Evolutionary conservation across 2,797 vertebrate genomes (phyloP).

Genomic region (Emys orbicularis): DNA sequence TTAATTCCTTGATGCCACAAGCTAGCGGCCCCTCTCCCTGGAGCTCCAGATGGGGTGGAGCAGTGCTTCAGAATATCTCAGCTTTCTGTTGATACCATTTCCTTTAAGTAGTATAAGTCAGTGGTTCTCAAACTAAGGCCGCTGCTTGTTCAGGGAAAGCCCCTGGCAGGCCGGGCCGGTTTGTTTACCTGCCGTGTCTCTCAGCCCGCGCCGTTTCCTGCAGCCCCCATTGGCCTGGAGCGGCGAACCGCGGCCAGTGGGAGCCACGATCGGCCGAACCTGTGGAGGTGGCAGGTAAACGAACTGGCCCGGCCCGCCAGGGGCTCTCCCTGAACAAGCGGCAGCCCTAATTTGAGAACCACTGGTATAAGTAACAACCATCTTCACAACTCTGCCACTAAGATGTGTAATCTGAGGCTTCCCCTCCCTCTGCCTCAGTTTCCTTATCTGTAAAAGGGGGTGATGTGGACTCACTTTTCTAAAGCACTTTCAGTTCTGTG

Average conservation of each 20-base stretch:
- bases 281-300: too few species aligned
- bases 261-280: too few species aligned
- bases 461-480: slow-evolving; percentile 43
- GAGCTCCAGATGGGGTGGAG: not conserved
- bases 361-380: slow-evolving; percentile 11
- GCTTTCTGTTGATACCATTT: not conserved
- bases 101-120: not conserved
- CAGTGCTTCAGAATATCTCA: slow-evolving; percentile 16
- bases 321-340: too few species aligned
- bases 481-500: slow-evolving; percentile 53
- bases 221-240: too few species aligned
- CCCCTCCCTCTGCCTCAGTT: slow-evolving; percentile 48
- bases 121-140: too few species aligned
- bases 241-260: too few species aligned
- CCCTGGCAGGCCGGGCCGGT: too few species aligned
- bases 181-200: too few species aligned
- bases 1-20: slow-evolving; percentile 31
- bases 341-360: too few species aligned
- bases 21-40: not conserved
- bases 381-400: slow-evolving; percentile 36
- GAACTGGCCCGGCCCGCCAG: too few species aligned
- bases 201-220: too few species aligned
- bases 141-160: too few species aligned
- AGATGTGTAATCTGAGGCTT: slow-evolving; percentile 32
- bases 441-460: slow-evolving; percentile 19